Evolutionary conservation across 1,140 invertebrate species (phyloP).

Genomic region (Luehdorfia chinensis): DNA sequence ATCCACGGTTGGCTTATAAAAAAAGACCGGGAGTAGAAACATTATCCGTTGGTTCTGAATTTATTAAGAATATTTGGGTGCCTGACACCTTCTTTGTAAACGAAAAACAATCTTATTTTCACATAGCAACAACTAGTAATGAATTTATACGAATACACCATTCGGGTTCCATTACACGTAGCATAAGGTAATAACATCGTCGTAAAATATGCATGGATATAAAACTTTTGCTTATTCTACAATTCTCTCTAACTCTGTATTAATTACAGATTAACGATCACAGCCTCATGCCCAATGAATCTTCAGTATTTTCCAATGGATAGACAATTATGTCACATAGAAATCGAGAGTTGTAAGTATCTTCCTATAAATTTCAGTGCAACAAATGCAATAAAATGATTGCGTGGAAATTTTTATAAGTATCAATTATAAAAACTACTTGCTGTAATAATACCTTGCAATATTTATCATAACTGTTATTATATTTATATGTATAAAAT

Average conservation of each 20-base stretch:
- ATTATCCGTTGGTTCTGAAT: constrained; percentile 94
- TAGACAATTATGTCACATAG: constrained; percentile 96
- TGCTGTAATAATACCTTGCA: too few species aligned
- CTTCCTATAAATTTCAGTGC: constrained; percentile 28
- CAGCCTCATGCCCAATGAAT: constrained; percentile 98
- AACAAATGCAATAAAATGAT: background rate
- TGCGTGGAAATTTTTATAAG: too few species aligned
- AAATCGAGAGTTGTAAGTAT: constrained; percentile 99
- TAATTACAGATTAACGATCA: constrained; percentile 94
- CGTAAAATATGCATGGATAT: too few species aligned
- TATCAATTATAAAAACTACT: too few species aligned
- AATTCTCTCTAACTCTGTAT: too few species aligned
- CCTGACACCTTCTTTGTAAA: constrained; percentile 99
- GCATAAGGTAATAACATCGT: constrained; percentile 90
- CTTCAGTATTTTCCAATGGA: constrained; percentile 99
- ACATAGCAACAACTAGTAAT: constrained; percentile 98
- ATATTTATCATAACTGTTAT: too few species aligned
- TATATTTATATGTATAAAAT: too few species aligned
- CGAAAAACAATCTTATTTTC: constrained; percentile 99
- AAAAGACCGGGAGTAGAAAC: constrained; percentile 92
- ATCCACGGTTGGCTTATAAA: constrained; percentile 94
- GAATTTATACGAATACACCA: constrained; percentile 98
- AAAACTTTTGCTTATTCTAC: background rate
- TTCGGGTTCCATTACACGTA: constrained; percentile 95
- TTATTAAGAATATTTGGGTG: constrained; percentile 98